phyloP scores from a whole-genome alignment of 2,888 invertebrate species.

The Poecilobothrus nobilitatus region DNA sequence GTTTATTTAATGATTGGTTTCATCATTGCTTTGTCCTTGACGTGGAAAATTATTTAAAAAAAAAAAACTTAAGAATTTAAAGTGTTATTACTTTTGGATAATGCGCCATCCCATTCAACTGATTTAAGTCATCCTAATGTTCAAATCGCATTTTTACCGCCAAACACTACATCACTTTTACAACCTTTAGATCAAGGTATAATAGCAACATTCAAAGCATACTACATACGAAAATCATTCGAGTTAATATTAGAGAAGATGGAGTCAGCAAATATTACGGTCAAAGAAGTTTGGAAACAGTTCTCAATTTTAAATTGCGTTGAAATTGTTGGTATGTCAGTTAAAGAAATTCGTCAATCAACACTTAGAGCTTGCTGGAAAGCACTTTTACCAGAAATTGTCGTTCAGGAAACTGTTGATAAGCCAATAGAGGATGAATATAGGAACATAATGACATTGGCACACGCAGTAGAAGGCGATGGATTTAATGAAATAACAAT shows the following conservation, averaged over 20 bases:
- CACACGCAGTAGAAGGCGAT: conserved; percentile 16
- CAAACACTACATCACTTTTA: conserved; percentile 1
- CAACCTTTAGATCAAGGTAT: conserved; percentile 10
- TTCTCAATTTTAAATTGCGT: conserved; percentile 16
- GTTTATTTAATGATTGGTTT: conserved; percentile 17
- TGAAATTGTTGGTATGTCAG: conserved; percentile 12
- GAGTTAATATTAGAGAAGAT: conserved; percentile 20
- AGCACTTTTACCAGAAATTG: conserved; percentile 14
- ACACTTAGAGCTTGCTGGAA: too few relatives aligned
- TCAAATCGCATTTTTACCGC: conserved; percentile 13
- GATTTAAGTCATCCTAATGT: conserved; percentile 16
- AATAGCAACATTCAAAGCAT: conserved; percentile 10
- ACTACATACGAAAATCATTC: conserved; percentile 17
- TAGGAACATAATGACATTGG: conserved; percentile 13
- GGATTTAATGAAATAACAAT: conserved; percentile 15
- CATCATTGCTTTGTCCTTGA: conserved; percentile 14
- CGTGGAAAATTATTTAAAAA: conserved; percentile 11
- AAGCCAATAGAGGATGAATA: conserved; percentile 14
- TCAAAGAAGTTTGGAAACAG: conserved; percentile 16
- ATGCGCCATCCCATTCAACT: too few relatives aligned
- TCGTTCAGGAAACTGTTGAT: conserved; percentile 17
- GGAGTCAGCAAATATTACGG: conserved; percentile 18
- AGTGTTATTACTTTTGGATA: background rate
- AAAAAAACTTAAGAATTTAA: conserved; percentile 12
- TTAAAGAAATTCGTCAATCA: conserved; percentile 16